These are phyloP conservation scores for Mactromeris polynyma DNA, from an alignment of 2,888 invertebrate species.

Conservation along the genomic window DNA sequence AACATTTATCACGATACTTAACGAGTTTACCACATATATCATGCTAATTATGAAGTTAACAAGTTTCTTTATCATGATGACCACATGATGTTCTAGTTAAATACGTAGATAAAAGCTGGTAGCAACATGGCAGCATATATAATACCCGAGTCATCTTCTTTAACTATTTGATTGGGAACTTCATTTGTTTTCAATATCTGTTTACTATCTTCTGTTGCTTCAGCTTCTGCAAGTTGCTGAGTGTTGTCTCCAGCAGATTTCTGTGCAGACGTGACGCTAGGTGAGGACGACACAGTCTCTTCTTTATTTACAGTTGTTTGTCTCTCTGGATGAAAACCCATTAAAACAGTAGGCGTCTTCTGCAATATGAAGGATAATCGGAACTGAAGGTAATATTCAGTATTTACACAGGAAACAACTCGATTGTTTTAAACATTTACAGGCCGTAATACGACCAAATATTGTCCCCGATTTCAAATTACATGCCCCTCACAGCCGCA, in stretches of 20 bases:
- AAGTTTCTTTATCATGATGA: too few relatives aligned
- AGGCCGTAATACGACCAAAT: too few relatives aligned
- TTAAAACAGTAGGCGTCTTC: conserved; percentile 42
- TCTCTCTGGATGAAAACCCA: conserved; percentile 36
- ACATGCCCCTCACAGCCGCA: too few relatives aligned
- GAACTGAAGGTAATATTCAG: too few relatives aligned
- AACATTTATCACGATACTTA: too few relatives aligned
- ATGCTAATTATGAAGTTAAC: too few relatives aligned
- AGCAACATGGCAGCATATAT: neutral
- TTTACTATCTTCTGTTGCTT: neutral
- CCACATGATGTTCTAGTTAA: too few relatives aligned
- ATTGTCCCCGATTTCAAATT: too few relatives aligned
- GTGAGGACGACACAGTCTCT: neutral
- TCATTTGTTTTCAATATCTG: neutral
- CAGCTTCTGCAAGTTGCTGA: neutral
- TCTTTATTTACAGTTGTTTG: neutral
- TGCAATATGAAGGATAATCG: neutral
- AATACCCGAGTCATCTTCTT: conserved; percentile 21
- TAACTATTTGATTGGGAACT: neutral
- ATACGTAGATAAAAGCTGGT: too few relatives aligned
- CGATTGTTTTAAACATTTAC: too few relatives aligned
- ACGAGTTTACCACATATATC: too few relatives aligned
- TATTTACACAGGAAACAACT: too few relatives aligned
- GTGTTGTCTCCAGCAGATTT: neutral
- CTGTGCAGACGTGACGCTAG: neutral